Evolutionary conservation across 92 coral and sea anemone species (phyloP), one percentile per base, ranked within the genome.

Genomic region (Anthopleura xanthogrammica): DNA sequence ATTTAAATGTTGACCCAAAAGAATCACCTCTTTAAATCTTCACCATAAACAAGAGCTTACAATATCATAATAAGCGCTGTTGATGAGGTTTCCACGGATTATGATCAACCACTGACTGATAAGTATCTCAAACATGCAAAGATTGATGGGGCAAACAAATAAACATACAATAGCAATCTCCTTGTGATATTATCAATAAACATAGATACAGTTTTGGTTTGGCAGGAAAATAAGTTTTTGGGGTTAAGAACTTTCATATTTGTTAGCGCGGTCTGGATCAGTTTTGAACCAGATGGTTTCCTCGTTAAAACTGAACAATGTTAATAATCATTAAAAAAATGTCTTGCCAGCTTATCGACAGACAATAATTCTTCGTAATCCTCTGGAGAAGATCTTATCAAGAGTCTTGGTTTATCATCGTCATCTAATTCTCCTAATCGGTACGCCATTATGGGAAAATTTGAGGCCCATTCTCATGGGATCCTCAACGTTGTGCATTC

Each of bases 1-100:
- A 29, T 81, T 81, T 81, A 81, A 75, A 48, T 12, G 77, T 7
- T 81, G 84, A 81, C 84, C 84, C 77, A 57, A n/a, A 81, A 75
- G 84, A 76, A 81, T 68, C 77, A 36, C 65, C 77, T 46, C 77
- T 81, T 71, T 81, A 81, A 81, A 41, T 68, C 65, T 1, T 64
- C 12, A 40, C 84, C 66, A 70, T 81, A 81, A 81, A 68, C 46
- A 29, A 12, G 8, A 29, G 74, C 74, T 68, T 29, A 68, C 74
- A 29, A 29, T 29, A 68, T 29, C 40, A 68, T 68, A 68, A 68
- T 68, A 29, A 68, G 74, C 36, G 46, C 43, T 12, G 1, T 42
- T 5, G 74, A 68, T 68, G 70, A 62, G 23, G 0, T 7, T 62
- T n/a, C 36, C 70, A 22, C 29, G 70, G 70, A 19, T 68, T 29